phyloP scores from a whole-genome alignment of 2,888 invertebrate genomes.

The Boloria selene region DNA sequence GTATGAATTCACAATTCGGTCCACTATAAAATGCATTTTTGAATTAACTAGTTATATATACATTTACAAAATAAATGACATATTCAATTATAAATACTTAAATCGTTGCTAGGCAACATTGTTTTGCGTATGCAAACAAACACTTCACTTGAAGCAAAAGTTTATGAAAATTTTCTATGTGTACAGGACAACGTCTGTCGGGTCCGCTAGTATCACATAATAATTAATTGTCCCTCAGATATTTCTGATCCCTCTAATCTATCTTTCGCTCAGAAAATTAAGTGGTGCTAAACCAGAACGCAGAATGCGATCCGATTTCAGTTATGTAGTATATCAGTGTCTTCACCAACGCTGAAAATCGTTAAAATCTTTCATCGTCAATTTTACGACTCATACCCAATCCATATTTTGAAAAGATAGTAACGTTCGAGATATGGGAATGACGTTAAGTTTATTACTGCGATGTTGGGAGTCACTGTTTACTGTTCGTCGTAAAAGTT shows the following conservation, averaged over 20 bases:
- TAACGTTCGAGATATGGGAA: constrained; percentile 36
- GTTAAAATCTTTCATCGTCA: constrained; percentile 39
- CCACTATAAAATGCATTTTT: no score
- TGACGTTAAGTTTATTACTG: constrained; percentile 42
- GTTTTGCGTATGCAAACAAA: no score
- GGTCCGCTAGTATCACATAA: no score
- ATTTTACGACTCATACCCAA: constrained; percentile 41
- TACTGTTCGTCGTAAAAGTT: constrained; percentile 27
- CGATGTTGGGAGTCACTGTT: constrained; percentile 13
- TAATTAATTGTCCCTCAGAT: constrained; percentile 6
- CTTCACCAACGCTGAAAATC: constrained; percentile 29
- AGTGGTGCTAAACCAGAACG: constrained; percentile 16
- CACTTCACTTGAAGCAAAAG: no score
- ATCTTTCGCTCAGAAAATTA: constrained; percentile 8
- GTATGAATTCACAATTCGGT: no score
- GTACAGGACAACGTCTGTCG: no score
- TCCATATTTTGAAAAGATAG: constrained; percentile 43
- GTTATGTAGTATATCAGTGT: constrained; percentile 23
- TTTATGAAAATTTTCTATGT: no score
- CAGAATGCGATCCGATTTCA: constrained; percentile 6
- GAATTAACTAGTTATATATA: no score
- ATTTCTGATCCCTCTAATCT: constrained; percentile 11
- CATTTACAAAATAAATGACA: no score
- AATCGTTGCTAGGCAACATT: no score
- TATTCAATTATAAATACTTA: no score